A percentile compares a stretch with the other conserved stretches of the same genome.
Conservation (phyloP, 2,888 invertebrate species). For the Philopedon plagiatum region DNA sequence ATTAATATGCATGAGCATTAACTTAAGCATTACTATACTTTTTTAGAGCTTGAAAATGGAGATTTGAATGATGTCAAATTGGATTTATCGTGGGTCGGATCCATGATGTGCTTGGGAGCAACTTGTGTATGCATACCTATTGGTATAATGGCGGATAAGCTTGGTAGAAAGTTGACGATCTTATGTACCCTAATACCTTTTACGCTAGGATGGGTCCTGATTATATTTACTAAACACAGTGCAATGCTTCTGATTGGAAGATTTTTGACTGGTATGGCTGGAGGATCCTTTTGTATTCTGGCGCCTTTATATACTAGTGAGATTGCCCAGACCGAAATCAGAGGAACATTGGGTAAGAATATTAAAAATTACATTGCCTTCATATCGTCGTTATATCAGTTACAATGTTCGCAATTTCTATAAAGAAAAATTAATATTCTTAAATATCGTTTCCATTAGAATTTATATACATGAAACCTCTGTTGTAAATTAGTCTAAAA, state of each 20-base stretch:
- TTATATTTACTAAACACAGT: slow-evolving; percentile 77
- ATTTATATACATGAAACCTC: no score
- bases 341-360: slow-evolving; percentile 81
- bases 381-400: no score
- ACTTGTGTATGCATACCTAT: slow-evolving; percentile 81
- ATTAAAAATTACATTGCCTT: neutral
- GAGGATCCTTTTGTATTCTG: slow-evolving; percentile 86
- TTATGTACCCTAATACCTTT: slow-evolving; percentile 77
- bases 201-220: slow-evolving; percentile 80
- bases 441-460: no score
- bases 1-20: no score
- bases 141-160: slow-evolving; percentile 68
- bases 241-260: slow-evolving; percentile 77
- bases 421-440: no score
- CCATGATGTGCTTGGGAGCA: slow-evolving; percentile 80
- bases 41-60: slow-evolving; percentile 66
- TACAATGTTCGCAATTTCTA: no score
- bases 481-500: no score
- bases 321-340: slow-evolving; percentile 85
- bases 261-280: slow-evolving; percentile 79
- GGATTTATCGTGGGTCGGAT: slow-evolving; percentile 77
- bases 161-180: slow-evolving; percentile 81
- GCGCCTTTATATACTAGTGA: slow-evolving; percentile 90
- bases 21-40: no score
- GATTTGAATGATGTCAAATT: slow-evolving; percentile 73